These are phyloP conservation scores for Orbicella faveolata DNA, from an alignment of 64 coral and sea anemone species.

Conservation along the genomic window DNA sequence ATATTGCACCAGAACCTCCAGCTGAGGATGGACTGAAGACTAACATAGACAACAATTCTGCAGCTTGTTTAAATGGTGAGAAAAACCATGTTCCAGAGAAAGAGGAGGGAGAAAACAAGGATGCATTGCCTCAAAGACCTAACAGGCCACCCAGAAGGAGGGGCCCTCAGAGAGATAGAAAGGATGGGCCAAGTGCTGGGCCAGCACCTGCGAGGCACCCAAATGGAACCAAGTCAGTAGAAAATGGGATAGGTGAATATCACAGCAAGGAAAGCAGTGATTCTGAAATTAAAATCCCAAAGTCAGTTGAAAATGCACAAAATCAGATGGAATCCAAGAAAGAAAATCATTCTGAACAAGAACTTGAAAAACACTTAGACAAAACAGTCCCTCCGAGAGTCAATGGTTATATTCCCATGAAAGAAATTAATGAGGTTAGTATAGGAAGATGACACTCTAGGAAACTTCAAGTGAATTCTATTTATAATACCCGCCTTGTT, in stretches of 20 bases:
- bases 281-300: background rate
- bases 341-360: background rate
- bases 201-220: background rate
- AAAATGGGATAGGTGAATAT: conserved; percentile 5
- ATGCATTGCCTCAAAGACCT: conserved; percentile 23
- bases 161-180: conserved; percentile 15
- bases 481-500: background rate
- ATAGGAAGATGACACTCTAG: conserved; percentile 10
- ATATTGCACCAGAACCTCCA: background rate
- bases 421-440: conserved; percentile 32
- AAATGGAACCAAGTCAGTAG: conserved; percentile 20
- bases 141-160: conserved; percentile 26
- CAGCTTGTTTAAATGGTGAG: conserved; percentile 5
- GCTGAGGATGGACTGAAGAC: background rate
- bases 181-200: conserved; percentile 6
- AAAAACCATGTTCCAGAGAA: background rate
- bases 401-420: conserved; percentile 16
- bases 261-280: background rate
- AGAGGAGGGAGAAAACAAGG: background rate
- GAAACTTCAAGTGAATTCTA: background rate
- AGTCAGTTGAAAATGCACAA: background rate
- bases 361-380: conserved; percentile 5
- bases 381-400: background rate
- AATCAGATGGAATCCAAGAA: conserved; percentile 10
- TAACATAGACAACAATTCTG: background rate